Evolutionary conservation across 92 coral and sea anemone genomes (phyloP).

Genomic region (Phenganax marumi): DNA sequence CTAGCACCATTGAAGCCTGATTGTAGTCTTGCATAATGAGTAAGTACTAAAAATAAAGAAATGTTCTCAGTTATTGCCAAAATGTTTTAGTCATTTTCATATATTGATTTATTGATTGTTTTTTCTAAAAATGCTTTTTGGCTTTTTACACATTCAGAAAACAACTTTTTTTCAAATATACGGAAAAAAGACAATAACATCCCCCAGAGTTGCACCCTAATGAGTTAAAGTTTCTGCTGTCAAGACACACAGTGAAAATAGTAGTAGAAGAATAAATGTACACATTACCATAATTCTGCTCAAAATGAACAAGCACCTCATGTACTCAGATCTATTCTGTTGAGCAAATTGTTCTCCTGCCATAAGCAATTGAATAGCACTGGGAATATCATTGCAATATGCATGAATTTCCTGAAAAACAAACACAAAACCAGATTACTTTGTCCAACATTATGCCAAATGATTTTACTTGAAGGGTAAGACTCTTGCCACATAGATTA

Average conservation of each 20-base stretch:
- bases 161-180: too few relatives aligned
- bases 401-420: constrained; percentile 77
- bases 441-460: background rate
- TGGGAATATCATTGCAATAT: constrained; percentile 69
- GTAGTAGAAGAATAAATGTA: too few relatives aligned
- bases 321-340: constrained; percentile 90
- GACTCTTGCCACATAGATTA: too few relatives aligned
- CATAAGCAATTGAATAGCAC: constrained; percentile 77
- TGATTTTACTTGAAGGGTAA: background rate
- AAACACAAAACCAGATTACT: background rate
- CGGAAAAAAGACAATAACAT: too few relatives aligned
- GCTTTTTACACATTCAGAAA: too few relatives aligned
- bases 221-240: too few relatives aligned
- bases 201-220: too few relatives aligned
- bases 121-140: too few relatives aligned
- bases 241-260: background rate
- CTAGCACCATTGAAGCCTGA: constrained; percentile 61
- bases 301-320: constrained; percentile 88
- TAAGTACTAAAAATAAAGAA: constrained; percentile 55
- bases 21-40: constrained; percentile 70
- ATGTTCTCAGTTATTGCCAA: background rate
- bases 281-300: constrained; percentile 79
- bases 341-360: constrained; percentile 92
- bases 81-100: background rate
- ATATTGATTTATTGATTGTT: background rate